Evolutionary conservation across 2,888 invertebrate genomes (phyloP).

Genomic region (Eilema caniola): DNA sequence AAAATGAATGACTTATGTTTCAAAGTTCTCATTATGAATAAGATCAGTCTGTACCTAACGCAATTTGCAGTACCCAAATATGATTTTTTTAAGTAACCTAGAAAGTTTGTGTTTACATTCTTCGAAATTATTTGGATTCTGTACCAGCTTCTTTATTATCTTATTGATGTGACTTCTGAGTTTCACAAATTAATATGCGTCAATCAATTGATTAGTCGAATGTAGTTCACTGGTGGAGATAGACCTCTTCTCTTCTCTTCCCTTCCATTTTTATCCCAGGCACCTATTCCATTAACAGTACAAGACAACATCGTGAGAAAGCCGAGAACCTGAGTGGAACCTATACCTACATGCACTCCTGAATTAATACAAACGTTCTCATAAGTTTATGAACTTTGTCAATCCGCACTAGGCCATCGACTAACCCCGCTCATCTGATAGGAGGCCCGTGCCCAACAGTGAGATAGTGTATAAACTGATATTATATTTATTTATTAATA

Average conservation of each 20-base stretch:
- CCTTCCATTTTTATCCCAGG: too few relatives aligned
- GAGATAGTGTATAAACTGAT: conserved; percentile 1
- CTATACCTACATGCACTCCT: neutral
- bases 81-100: neutral
- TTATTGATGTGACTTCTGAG: neutral
- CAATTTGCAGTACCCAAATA: neutral
- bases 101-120: neutral
- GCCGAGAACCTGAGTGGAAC: too few relatives aligned
- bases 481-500: neutral
- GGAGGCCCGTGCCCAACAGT: neutral
- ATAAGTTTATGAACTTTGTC: neutral
- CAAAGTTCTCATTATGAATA: conserved; percentile 28
- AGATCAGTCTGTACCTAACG: conserved; percentile 2
- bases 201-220: neutral
- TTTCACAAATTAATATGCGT: neutral
- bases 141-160: neutral
- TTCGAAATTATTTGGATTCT: neutral
- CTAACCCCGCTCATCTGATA: conserved; percentile 1
- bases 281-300: too few relatives aligned
- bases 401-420: neutral
- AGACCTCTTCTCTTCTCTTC: neutral
- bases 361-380: neutral
- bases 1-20: conserved; percentile 66
- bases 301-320: neutral
- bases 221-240: neutral